Evolutionary conservation across 2,888 invertebrate genomes (phyloP), one percentile per base, ranked within the genome.

Genomic region (Eupelmus urozonus): DNA sequence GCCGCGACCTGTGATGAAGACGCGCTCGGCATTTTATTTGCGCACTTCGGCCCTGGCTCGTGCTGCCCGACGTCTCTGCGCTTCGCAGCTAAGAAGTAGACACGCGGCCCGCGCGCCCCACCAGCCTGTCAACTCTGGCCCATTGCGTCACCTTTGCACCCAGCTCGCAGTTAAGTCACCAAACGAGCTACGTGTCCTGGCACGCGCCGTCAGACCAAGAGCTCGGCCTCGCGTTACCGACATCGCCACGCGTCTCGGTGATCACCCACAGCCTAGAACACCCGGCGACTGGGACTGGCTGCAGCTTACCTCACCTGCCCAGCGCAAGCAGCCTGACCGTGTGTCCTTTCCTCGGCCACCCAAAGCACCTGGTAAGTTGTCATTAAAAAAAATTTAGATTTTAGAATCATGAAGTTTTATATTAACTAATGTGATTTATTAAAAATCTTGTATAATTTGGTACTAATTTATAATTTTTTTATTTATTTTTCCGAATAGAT

Each of bases 1-100:
- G 63, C 95, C 97, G 78, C 93, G 97, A 75, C 98, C 98, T 70
- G 97, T 98, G 60, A 97, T 98, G 97, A 98, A 98, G 92, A 98
- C 98, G 71, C 94, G 98, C 87, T 97, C 98, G 83, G 98, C 98
- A 79, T 98, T 98, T 92, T 98, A 97, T 92, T 92, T 98, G 87
- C 95, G 96, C 90, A 97, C 96, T 73, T 97, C 97, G 86, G 95
- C 96, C 78, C 93, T 97, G 88, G 97, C 98, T 79, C 93, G 97
- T 84, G 94, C 97, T 81, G 97, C 98, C 73, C 93, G 98, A 80
- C 93, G 96, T 81, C 92, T 98, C 82, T 96, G 97, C 90, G 93
- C 95, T 83, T 94, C 95, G 84, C 93, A 96, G 85, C 92, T 95
- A 85, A 94, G 95, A 85, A 95, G 97, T 4, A 91, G 96, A 23